These are phyloP conservation scores for Pardosa pseudoannulata DNA, from an alignment of 2,888 invertebrate genomes.

Conservation along the genomic window DNA sequence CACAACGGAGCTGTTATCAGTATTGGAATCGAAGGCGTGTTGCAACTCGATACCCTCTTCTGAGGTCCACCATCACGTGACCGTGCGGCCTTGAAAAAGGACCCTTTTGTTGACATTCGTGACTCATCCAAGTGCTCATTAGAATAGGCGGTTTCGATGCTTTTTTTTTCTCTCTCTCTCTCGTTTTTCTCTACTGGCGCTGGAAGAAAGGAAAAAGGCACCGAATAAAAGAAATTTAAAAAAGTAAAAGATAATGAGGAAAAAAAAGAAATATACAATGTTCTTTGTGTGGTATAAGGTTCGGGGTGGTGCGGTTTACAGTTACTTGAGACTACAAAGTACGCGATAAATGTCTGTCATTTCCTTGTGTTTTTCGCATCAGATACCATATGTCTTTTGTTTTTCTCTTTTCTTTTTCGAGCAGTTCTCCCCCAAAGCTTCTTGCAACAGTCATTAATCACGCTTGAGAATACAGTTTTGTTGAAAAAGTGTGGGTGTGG, in stretches of 20 bases:
- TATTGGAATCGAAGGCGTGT: neutral
- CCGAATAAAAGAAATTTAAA: neutral
- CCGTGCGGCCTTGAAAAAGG: neutral
- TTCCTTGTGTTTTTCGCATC: too few species aligned
- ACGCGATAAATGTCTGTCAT: neutral
- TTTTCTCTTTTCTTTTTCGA: too few species aligned
- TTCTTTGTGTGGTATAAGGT: neutral
- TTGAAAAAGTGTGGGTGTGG: too few species aligned
- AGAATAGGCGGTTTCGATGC: neutral
- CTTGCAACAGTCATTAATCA: too few species aligned
- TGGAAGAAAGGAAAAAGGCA: too few species aligned
- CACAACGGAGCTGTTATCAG: too few species aligned
- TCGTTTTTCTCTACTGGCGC: neutral
- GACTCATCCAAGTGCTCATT: constrained; percentile 1
- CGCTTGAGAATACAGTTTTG: too few species aligned
- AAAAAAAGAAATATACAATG: neutral
- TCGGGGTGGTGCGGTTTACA: neutral
- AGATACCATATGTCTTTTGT: too few species aligned
- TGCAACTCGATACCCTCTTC: neutral
- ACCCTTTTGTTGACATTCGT: neutral
- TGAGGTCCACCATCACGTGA: neutral
- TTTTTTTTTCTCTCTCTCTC: neutral
- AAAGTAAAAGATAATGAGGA: neutral
- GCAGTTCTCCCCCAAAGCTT: too few species aligned
- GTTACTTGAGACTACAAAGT: neutral